Conservation (phyloP, 2,888 invertebrate genomes). For the Watsonalla cultraria region DNA sequence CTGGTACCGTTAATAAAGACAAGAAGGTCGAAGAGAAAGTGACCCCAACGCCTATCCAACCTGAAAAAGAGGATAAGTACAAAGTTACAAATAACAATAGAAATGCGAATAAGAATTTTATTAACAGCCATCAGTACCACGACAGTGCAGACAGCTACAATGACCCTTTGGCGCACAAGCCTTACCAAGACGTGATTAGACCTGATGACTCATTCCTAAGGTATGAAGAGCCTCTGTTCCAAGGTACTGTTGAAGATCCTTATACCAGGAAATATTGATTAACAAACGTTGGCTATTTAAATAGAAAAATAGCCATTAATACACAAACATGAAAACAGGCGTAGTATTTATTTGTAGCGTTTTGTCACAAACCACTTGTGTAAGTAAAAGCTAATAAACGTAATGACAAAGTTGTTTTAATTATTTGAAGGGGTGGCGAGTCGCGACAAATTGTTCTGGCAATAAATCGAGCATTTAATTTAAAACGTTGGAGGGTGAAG, state of each 20-base stretch:
- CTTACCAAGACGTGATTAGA: slow-evolving; percentile 54
- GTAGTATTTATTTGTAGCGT: slow-evolving; percentile 40
- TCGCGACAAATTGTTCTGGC: slow-evolving; percentile 74
- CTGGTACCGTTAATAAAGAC: slow-evolving; percentile 59
- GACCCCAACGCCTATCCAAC: slow-evolving; percentile 64
- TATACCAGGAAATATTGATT: slow-evolving; percentile 67
- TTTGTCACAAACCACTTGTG: slow-evolving; percentile 41
- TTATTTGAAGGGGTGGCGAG: slow-evolving; percentile 46
- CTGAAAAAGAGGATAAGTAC: slow-evolving; percentile 60
- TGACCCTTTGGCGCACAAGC: slow-evolving; percentile 54
- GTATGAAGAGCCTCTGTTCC: slow-evolving; percentile 66
- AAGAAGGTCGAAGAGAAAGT: slow-evolving; percentile 68
- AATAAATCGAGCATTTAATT: slow-evolving; percentile 76
- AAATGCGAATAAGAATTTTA: slow-evolving; percentile 47
- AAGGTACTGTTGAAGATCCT: slow-evolving; percentile 61
- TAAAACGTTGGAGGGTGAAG: slow-evolving; percentile 75
- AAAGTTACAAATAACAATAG: slow-evolving; percentile 29
- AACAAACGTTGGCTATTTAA: slow-evolving; percentile 34
- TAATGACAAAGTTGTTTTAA: slow-evolving; percentile 65
- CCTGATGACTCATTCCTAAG: slow-evolving; percentile 60
- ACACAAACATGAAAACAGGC: slow-evolving; percentile 8
- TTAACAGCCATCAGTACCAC: slow-evolving; percentile 72
- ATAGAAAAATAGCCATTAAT: slow-evolving; percentile 38
- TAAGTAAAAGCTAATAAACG: slow-evolving; percentile 65
- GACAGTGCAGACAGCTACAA: slow-evolving; percentile 49